Percentiles rank a stretch among this genome's conserved stretches.
Evolutionary conservation across 2,113 vertebrate genomes (phyloP).

Genomic region (Sceloporus tristichus): DNA sequence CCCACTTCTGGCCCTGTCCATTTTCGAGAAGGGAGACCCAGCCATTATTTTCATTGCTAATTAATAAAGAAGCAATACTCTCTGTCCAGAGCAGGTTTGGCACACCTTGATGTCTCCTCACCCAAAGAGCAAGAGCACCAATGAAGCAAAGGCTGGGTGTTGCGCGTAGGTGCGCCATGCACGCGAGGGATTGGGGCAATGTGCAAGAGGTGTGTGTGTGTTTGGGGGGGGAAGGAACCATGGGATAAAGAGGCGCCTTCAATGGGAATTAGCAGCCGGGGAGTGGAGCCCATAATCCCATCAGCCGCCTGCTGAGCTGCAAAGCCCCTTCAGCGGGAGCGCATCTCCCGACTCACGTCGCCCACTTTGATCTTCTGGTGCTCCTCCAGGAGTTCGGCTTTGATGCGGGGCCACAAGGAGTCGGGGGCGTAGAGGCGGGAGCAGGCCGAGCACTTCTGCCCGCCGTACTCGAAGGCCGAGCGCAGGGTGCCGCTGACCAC

Average conservation of each 20-base stretch:
- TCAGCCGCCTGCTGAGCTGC: constrained; percentile 76
- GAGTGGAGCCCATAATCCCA: constrained; percentile 73
- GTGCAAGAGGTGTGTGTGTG: background rate
- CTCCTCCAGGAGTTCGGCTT: constrained; percentile 84
- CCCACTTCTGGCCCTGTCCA: too few relatives aligned
- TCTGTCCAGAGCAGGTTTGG: too few relatives aligned
- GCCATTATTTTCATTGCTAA: too few relatives aligned
- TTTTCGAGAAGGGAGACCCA: too few relatives aligned
- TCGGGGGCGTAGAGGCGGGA: constrained; percentile 92
- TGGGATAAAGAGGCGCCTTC: constrained; percentile 57
- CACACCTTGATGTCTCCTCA: too few relatives aligned
- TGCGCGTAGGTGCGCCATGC: too few relatives aligned
- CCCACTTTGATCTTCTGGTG: constrained; percentile 88
- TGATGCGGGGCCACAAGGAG: constrained; percentile 90
- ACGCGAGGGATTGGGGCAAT: too few relatives aligned
- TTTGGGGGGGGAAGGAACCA: constrained; percentile 30
- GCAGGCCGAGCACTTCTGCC: constrained; percentile 97
- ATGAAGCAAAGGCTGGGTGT: too few relatives aligned
- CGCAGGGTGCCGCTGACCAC: constrained; percentile 91
- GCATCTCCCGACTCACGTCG: constrained; percentile 83
- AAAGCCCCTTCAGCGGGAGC: constrained; percentile 65
- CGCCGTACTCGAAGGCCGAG: constrained; percentile 94
- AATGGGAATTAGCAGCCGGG: constrained; percentile 73
- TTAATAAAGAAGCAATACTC: too few relatives aligned
- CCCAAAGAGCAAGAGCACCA: too few relatives aligned